Percentiles rank a stretch among this genome's conserved stretches.
These are phyloP conservation scores for Aldabrachelys gigantea DNA, from an alignment of 2,113 vertebrate species.

Conservation along the genomic window DNA sequence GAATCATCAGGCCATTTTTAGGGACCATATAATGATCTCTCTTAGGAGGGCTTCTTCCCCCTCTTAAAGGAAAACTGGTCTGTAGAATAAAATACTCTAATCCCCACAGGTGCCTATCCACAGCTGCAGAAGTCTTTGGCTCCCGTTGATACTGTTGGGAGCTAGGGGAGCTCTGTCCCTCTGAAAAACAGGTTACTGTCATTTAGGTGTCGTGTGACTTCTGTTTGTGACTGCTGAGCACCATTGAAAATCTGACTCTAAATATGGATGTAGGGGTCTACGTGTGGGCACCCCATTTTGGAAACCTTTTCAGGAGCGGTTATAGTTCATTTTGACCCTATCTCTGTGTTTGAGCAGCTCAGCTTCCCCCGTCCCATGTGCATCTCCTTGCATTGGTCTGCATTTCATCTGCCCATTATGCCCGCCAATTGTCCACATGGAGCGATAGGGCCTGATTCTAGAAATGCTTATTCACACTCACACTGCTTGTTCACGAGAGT, in stretches of 20 bases:
- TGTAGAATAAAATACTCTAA: background rate
- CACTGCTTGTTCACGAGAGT: background rate
- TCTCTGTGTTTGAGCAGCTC: background rate
- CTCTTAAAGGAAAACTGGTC: background rate
- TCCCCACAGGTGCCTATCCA: background rate
- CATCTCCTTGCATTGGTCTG: background rate
- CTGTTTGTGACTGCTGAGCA: background rate
- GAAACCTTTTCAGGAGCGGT: background rate
- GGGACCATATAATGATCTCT: background rate
- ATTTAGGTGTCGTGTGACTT: background rate
- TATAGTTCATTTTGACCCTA: background rate
- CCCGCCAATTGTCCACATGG: background rate
- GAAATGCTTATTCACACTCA: background rate
- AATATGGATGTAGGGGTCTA: background rate
- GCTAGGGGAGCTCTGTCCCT: background rate
- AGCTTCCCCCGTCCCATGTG: background rate
- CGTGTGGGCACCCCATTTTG: background rate
- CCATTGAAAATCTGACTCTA: background rate
- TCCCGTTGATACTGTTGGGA: background rate
- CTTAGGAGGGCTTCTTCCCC: background rate
- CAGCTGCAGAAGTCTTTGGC: background rate
- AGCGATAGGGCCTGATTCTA: background rate
- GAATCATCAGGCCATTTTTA: background rate
- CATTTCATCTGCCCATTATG: background rate
- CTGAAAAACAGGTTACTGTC: background rate